A percentile compares a stretch with the other conserved stretches of the same genome.
phyloP scores from a whole-genome alignment of 2,888 invertebrate species.

The Drosophila colorata region DNA sequence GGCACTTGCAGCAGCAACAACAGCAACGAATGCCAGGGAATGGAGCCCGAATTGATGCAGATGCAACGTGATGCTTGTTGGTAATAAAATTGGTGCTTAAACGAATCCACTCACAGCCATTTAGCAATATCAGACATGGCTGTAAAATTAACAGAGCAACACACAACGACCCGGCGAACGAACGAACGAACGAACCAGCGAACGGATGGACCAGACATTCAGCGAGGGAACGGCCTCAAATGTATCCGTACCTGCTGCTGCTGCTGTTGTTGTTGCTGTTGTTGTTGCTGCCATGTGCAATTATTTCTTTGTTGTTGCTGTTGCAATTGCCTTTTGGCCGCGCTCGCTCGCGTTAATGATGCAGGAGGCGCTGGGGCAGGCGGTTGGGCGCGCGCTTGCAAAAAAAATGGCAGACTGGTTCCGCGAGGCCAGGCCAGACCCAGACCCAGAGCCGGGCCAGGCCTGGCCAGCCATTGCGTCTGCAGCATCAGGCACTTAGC shows the following conservation, averaged over 20 bases:
- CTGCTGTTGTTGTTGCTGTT: conserved; percentile 17
- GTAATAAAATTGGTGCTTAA: conserved; percentile 84
- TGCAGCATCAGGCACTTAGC: conserved; percentile 72
- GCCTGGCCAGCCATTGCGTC: conserved; percentile 79
- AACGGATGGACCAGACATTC: conserved; percentile 44
- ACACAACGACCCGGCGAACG: conserved; percentile 53
- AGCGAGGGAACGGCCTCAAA: conserved; percentile 59
- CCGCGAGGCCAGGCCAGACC: conserved; percentile 3
- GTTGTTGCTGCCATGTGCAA: conserved; percentile 58
- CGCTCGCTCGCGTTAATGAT: conserved; percentile 72
- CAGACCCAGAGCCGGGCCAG: conserved; percentile 3
- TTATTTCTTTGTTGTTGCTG: conserved; percentile 50
- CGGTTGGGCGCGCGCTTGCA: conserved; percentile 45
- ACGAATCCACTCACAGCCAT: conserved; percentile 84
- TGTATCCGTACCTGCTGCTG: conserved; percentile 34
- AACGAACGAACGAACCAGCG: conserved; percentile 4
- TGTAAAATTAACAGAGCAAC: conserved; percentile 81
- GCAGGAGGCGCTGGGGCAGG: conserved; percentile 58
- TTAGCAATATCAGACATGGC: conserved; percentile 83
- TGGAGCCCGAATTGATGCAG: conserved; percentile 68
- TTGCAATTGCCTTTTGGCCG: conserved; percentile 55
- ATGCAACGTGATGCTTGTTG: conserved; percentile 81
- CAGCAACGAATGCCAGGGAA: conserved; percentile 9
- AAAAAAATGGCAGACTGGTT: conserved; percentile 76
- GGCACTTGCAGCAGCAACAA: conserved; percentile 49